A percentile compares a stretch with the other conserved stretches of the same genome.
Evolutionary conservation across 23 tunicate species (phyloP).

Genomic region (Aplidium turbinatum): DNA sequence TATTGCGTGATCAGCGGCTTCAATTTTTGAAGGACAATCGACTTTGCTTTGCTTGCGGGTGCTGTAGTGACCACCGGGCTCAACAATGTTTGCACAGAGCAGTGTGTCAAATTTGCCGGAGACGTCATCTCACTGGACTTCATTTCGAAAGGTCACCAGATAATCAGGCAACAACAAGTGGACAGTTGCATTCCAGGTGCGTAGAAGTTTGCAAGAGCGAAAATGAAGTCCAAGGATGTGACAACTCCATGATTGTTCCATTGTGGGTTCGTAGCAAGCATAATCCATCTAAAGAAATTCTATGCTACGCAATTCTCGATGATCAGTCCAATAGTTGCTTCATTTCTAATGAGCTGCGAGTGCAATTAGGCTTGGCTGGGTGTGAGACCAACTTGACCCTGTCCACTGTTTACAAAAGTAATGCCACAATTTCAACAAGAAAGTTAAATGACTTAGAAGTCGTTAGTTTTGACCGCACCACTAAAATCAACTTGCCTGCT

Average conservation of each 20-base stretch:
- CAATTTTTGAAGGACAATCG: no score
- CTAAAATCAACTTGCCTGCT: background rate
- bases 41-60: no score
- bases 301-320: conserved; percentile 20
- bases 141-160: background rate
- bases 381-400: conserved; percentile 1
- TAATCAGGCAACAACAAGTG: no score
- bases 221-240: background rate
- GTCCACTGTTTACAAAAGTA: conserved; percentile 14
- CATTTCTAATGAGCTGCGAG: conserved; percentile 11
- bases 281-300: conserved; percentile 4
- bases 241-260: conserved; percentile 26
- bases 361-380: background rate
- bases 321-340: conserved; percentile 21
- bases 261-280: conserved; percentile 12
- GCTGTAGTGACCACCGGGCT: no score
- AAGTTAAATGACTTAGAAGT: conserved; percentile 2
- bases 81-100: no score
- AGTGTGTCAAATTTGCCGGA: conserved; percentile 9
- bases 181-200: no score
- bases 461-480: conserved; percentile 9
- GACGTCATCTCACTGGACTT: background rate
- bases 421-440: background rate
- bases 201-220: background rate
- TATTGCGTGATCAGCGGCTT: no score